Evolutionary conservation across 2,888 invertebrate genomes (phyloP).

Genomic region (Biston stratarius): DNA sequence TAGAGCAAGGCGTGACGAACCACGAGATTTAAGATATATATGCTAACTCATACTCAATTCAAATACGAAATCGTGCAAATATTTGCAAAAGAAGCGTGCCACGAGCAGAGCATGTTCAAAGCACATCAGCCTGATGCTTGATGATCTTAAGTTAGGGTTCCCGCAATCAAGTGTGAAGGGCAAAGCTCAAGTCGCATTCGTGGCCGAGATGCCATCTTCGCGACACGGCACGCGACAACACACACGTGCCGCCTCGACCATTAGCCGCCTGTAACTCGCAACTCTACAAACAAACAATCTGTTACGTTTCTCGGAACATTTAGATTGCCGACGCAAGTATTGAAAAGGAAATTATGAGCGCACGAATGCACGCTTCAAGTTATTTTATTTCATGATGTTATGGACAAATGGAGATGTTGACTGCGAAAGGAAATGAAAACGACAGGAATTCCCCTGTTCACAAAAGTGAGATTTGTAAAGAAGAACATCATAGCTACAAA

Average conservation of each 20-base stretch:
- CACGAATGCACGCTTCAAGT: constrained; percentile 34
- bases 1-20: constrained; percentile 7
- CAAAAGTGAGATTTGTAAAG: too few relatives aligned
- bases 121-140: constrained; percentile 76
- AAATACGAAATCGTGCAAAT: constrained; percentile 41
- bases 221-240: constrained; percentile 79
- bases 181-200: constrained; percentile 79
- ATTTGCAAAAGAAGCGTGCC: constrained; percentile 41
- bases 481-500: too few relatives aligned
- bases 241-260: constrained; percentile 67
- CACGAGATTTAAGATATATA: constrained; percentile 7
- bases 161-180: constrained; percentile 83
- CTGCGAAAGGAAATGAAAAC: too few relatives aligned
- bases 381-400: neutral
- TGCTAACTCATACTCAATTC: constrained; percentile 23
- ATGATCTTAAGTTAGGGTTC: constrained; percentile 71
- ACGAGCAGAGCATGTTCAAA: constrained; percentile 48
- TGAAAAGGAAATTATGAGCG: constrained; percentile 49
- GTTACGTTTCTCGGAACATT: constrained; percentile 53
- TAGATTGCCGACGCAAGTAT: constrained; percentile 51
- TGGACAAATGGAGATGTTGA: neutral
- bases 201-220: constrained; percentile 76
- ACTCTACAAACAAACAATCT: constrained; percentile 51
- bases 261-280: constrained; percentile 51
- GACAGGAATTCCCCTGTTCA: too few relatives aligned